Evolutionary conservation across 37 sponge, comb jelly and placozoan species (phyloP).

Genomic region (Aplysina aerophoba): DNA sequence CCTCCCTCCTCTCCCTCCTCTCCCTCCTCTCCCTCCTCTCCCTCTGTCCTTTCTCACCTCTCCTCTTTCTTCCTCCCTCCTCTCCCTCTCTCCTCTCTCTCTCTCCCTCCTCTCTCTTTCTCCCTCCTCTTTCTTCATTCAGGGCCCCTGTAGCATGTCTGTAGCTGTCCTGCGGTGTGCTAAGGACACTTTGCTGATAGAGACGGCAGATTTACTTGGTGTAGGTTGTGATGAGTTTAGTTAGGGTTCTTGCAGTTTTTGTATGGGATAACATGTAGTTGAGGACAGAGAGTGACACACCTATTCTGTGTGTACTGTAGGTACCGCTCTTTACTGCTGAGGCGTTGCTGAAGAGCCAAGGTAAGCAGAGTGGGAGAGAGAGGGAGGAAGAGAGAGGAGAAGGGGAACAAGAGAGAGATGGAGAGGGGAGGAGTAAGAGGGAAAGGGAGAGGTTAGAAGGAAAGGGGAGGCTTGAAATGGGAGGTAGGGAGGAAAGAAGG

Average conservation of each 20-base stretch:
- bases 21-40: neutral
- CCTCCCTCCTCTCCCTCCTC: neutral
- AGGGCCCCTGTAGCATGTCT: conserved; percentile 44
- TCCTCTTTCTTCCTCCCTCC: neutral
- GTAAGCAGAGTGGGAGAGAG: conserved; percentile 25
- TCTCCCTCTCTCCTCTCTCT: neutral
- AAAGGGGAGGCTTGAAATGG: neutral
- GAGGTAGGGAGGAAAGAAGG: neutral
- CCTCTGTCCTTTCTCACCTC: too few relatives aligned
- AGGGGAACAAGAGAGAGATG: neutral
- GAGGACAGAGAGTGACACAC: too few relatives aligned
- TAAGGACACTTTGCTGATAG: conserved; percentile 84
- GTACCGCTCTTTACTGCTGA: conserved; percentile 86
- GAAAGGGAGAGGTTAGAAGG: neutral
- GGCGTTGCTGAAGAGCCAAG: conserved; percentile 78
- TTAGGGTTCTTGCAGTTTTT: too few relatives aligned
- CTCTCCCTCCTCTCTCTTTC: neutral
- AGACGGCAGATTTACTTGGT: conserved; percentile 86
- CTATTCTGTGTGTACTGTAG: too few relatives aligned
- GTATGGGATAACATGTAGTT: too few relatives aligned
- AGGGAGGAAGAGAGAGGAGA: neutral
- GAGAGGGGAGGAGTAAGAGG: neutral
- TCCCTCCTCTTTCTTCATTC: neutral
- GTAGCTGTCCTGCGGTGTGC: conserved; percentile 68
- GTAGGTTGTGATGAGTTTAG: conserved; percentile 50